These are phyloP conservation scores for Yponomeuta plumbellus DNA, from an alignment of 2,888 invertebrate species.

Conservation along the genomic window DNA sequence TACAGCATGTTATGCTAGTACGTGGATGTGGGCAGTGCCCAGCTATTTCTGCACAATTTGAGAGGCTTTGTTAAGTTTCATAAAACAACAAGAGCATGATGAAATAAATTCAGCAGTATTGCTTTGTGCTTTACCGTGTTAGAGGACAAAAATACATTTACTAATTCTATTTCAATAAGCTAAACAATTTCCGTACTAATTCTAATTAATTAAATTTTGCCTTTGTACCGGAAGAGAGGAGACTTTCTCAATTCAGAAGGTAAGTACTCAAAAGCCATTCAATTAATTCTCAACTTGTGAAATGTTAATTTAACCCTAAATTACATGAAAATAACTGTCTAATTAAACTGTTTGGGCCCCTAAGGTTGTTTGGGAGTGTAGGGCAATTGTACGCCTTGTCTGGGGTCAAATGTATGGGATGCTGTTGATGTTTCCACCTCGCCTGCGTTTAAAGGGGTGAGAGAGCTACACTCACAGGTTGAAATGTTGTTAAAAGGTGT, in stretches of 20 bases:
- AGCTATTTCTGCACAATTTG: too few relatives aligned
- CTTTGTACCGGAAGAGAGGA: neutral
- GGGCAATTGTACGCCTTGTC: conserved; percentile 2
- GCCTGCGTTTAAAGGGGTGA: conserved; percentile 38
- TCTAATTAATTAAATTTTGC: neutral
- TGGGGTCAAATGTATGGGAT: conserved; percentile 8
- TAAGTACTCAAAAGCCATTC: neutral
- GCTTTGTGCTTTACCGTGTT: too few relatives aligned
- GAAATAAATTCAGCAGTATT: too few relatives aligned
- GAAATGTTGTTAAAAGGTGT: too few relatives aligned
- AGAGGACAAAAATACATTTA: too few relatives aligned
- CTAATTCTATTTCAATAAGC: too few relatives aligned
- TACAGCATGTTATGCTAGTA: too few relatives aligned
- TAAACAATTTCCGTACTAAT: neutral
- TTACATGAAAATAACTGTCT: conserved; percentile 39
- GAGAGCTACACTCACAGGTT: neutral
- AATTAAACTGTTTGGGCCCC: conserved; percentile 37
- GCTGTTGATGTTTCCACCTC: conserved; percentile 42
- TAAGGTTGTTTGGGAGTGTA: conserved; percentile 26
- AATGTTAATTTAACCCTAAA: conserved; percentile 34
- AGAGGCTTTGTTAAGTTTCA: too few relatives aligned
- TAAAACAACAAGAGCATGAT: too few relatives aligned
- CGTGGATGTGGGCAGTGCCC: too few relatives aligned
- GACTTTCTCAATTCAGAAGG: neutral
- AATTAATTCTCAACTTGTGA: conserved; percentile 22